These are phyloP conservation scores for Atopsyche davidsoni DNA, from an alignment of 1,140 invertebrate genomes.

Conservation along the genomic window DNA sequence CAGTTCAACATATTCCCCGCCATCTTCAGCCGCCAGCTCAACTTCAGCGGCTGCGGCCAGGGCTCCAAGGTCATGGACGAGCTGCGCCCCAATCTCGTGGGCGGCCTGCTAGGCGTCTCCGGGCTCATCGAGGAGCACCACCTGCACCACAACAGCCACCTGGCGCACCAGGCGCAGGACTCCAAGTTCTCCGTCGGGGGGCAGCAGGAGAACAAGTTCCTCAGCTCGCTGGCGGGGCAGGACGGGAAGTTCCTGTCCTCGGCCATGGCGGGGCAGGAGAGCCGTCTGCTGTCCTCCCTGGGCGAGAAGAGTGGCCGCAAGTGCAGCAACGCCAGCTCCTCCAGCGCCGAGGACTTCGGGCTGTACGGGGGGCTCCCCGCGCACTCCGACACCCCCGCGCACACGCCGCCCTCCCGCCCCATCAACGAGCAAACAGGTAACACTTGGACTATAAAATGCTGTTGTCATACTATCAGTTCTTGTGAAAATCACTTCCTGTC, in stretches of 20 bases:
- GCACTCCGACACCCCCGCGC: conserved; percentile 54
- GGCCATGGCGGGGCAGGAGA: conserved; percentile 38
- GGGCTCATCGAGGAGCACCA: conserved; percentile 74
- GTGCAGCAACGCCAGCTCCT: conserved; percentile 68
- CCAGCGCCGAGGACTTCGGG: conserved; percentile 74
- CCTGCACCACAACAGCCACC: conserved; percentile 43
- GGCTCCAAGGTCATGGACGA: conserved; percentile 75
- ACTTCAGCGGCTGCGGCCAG: conserved; percentile 64
- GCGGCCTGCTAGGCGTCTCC: conserved; percentile 66
- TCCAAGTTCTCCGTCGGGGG: conserved; percentile 39
- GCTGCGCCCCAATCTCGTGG: conserved; percentile 69
- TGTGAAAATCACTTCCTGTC: not conserved
- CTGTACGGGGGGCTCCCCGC: conserved; percentile 52
- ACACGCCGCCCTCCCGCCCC: conserved; percentile 47
- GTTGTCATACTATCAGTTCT: not conserved
- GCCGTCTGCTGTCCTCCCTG: conserved; percentile 39
- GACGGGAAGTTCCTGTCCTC: conserved; percentile 41
- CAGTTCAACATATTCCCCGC: conserved; percentile 87
- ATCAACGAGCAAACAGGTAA: conserved; percentile 55
- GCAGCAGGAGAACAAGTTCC: conserved; percentile 47
- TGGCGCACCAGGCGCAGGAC: conserved; percentile 42
- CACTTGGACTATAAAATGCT: conserved; percentile 6
- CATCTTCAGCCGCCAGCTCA: conserved; percentile 79
- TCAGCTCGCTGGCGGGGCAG: conserved; percentile 42
- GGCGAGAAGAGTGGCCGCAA: conserved; percentile 55